Percentiles rank a stretch among this genome's conserved stretches.
Evolutionary conservation across 2,888 invertebrate species (phyloP).

Genomic region (Pilophorus perplexus): DNA sequence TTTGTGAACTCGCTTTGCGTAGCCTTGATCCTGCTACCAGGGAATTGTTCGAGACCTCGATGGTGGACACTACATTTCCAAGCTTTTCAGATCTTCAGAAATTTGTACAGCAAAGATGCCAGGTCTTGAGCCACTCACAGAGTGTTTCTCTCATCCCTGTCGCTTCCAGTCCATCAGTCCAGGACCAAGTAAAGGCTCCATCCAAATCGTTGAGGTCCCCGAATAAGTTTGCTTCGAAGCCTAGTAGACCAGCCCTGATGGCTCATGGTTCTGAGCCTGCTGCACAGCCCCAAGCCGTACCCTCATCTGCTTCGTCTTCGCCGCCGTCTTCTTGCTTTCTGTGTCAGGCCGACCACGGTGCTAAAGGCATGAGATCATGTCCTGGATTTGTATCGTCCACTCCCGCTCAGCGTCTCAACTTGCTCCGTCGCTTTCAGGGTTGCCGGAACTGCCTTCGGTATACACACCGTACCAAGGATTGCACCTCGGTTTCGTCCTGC

Average conservation of each 20-base stretch:
- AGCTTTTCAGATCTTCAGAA: not conserved
- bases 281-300: not conserved
- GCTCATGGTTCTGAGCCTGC: not conserved
- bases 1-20: conserved; percentile 7
- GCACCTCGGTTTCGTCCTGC: not conserved
- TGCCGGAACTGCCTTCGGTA: conserved; percentile 1
- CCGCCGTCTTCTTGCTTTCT: not conserved
- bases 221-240: not conserved
- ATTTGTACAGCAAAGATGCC: not conserved
- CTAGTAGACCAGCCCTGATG: not conserved
- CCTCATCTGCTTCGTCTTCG: no score
- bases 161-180: not conserved
- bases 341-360: not conserved
- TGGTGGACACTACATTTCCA: not conserved
- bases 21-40: conserved; percentile 6
- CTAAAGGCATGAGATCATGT: not conserved
- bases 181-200: not conserved
- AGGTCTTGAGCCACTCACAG: not conserved
- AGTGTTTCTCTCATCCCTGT: no score
- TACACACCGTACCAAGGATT: not conserved
- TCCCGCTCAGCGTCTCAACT: not conserved
- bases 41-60: conserved; percentile 3
- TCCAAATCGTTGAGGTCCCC: not conserved
- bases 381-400: not conserved
- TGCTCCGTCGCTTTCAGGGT: not conserved